Percentiles rank a stretch among this genome's conserved stretches.
phyloP scores from a whole-genome alignment of 2,888 invertebrate genomes.

The Hipparchia semele region DNA sequence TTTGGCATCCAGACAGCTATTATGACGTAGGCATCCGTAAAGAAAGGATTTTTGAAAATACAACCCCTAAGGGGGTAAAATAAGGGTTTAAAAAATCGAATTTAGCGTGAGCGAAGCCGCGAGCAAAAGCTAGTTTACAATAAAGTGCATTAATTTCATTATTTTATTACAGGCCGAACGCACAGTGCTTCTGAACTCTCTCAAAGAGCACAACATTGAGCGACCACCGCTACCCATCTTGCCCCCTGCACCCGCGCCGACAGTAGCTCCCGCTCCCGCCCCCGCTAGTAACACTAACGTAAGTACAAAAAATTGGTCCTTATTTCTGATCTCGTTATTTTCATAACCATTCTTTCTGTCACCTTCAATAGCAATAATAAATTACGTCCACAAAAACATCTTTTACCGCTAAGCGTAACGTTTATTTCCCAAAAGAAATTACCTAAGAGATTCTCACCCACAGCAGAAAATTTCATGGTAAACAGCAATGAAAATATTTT shows the following conservation, averaged over 20 bases:
- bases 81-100: no score
- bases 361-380: not conserved
- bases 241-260: constrained; percentile 61
- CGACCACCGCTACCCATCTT: constrained; percentile 78
- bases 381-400: not conserved
- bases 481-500: not conserved
- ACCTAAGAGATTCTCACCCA: not conserved
- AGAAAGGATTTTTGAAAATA: no score
- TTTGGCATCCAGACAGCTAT: no score
- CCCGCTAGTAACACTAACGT: constrained; percentile 64
- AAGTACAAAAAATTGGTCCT: not conserved
- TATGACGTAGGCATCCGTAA: no score
- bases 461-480: not conserved
- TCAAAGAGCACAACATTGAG: constrained; percentile 83
- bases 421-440: not conserved
- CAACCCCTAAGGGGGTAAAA: no score
- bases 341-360: no score
- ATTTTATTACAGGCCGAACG: constrained; percentile 72
- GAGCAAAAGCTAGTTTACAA: no score
- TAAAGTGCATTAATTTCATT: no score
- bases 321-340: not conserved
- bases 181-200: constrained; percentile 67
- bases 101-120: no score
- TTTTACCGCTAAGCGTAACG: not conserved
- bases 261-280: constrained; percentile 46